Evolutionary conservation across 2,797 vertebrate genomes (phyloP).

Genomic region (Orientallactaga sibirica): DNA sequence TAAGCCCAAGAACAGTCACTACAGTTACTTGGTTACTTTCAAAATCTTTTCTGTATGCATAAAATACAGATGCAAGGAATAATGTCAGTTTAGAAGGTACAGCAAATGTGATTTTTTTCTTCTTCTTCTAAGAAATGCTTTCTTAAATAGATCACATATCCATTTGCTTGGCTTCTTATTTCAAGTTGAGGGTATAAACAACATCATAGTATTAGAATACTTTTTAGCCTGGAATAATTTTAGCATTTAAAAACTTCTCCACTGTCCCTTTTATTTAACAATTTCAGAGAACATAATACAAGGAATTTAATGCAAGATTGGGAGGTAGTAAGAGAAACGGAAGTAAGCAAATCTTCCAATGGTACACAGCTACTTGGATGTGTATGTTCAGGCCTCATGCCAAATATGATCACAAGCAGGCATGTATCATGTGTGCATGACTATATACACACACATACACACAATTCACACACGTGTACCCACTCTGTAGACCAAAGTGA

Average conservation of each 20-base stretch:
- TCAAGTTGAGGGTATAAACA: slow-evolving; percentile 55
- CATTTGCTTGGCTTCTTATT: slow-evolving; percentile 61
- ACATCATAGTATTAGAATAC: slow-evolving; percentile 25
- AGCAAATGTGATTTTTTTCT: not conserved
- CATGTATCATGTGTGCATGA: rapidly evolving
- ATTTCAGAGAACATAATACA: slow-evolving; percentile 59
- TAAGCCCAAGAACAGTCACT: slow-evolving; percentile 44
- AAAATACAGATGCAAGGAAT: slow-evolving; percentile 67
- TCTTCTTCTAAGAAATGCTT: slow-evolving; percentile 29
- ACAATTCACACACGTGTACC: not conserved
- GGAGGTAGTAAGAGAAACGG: slow-evolving; percentile 59
- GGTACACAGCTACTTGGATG: not conserved
- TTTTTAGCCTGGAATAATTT: slow-evolving; percentile 58
- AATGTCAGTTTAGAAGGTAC: slow-evolving; percentile 13
- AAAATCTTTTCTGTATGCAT: slow-evolving; percentile 66
- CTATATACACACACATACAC: too few species aligned
- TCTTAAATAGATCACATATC: slow-evolving; percentile 62
- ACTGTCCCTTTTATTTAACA: slow-evolving; percentile 38
- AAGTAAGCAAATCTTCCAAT: slow-evolving; percentile 41
- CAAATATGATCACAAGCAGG: not conserved
- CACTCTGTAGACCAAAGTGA: not conserved
- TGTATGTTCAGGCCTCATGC: slow-evolving; percentile 18
- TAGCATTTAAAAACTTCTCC: slow-evolving; percentile 58
- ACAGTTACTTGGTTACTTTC: slow-evolving; percentile 35
- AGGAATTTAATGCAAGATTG: slow-evolving; percentile 47